Percentiles rank a stretch among this genome's conserved stretches.
phyloP scores from a whole-genome alignment of 1,140 invertebrate species.

The Eubasilissa regina region DNA sequence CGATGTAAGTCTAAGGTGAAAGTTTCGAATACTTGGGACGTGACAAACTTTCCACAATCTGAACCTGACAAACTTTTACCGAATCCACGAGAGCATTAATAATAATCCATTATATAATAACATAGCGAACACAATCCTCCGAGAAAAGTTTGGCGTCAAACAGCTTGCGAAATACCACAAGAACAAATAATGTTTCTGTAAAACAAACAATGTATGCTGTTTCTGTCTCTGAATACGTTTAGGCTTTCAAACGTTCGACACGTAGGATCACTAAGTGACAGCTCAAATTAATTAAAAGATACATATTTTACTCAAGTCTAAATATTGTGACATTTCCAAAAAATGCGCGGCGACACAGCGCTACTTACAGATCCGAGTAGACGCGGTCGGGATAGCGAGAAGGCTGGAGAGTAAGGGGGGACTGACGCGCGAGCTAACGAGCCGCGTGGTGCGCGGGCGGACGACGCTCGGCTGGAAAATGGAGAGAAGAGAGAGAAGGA shows the following conservation, averaged over 20 bases:
- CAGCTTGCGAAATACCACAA: slow-evolving; percentile 1
- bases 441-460: too few species aligned
- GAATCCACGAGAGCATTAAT: not conserved
- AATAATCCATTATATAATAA: slow-evolving; percentile 26
- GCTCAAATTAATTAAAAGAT: slow-evolving; percentile 6
- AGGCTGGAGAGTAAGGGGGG: too few species aligned
- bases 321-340: too few species aligned
- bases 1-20: too few species aligned
- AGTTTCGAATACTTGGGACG: too few species aligned
- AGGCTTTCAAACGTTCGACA: not conserved
- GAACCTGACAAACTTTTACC: not conserved
- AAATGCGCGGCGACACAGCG: too few species aligned
- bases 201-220: not conserved
- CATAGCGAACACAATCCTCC: slow-evolving; percentile 11
- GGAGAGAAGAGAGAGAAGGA: too few species aligned
- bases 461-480: too few species aligned
- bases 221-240: slow-evolving; percentile 5
- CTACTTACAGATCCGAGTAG: too few species aligned
- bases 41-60: too few species aligned
- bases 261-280: not conserved
- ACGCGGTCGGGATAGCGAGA: too few species aligned
- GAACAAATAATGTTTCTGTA: slow-evolving; percentile 9
- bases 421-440: too few species aligned
- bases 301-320: not conserved
- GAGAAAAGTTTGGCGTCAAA: not conserved